Percentiles rank a stretch among this genome's conserved stretches.
Evolutionary conservation across 2,113 vertebrate species (phyloP).

Genomic region (Anhinga anhinga): DNA sequence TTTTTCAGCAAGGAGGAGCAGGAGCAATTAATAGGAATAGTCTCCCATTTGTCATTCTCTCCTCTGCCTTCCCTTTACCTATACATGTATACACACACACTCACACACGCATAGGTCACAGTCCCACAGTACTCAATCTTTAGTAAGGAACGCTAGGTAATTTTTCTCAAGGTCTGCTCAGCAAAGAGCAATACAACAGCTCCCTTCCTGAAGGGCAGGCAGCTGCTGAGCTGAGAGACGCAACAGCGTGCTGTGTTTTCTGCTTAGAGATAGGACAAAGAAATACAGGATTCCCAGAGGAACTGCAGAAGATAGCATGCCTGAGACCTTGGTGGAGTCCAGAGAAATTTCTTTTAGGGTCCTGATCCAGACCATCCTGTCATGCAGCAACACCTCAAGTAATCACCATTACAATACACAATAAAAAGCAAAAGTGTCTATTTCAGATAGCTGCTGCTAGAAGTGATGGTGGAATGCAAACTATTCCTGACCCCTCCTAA

Average conservation of each 20-base stretch:
- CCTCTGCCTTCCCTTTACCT: not conserved
- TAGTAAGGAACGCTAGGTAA: not conserved
- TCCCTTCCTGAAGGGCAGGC: not conserved
- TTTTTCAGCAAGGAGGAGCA: not conserved
- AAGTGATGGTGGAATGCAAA: not conserved
- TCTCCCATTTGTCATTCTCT: not conserved
- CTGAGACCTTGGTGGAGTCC: not conserved
- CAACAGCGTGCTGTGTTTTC: not conserved
- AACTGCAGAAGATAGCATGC: rapidly evolving
- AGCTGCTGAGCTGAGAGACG: not conserved
- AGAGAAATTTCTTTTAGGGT: not conserved
- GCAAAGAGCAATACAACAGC: not conserved
- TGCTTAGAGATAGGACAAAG: not conserved
- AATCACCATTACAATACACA: not conserved
- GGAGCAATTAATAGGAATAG: not conserved
- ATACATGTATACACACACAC: not conserved
- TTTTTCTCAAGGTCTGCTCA: not conserved
- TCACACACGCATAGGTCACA: not conserved
- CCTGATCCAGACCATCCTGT: not conserved
- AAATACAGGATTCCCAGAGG: not conserved
- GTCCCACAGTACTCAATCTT: not conserved
- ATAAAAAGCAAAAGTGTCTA: not conserved
- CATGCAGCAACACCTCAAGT: not conserved
- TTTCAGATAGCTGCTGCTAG: not conserved
- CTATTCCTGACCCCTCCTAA: not conserved